phyloP scores from a whole-genome alignment of 2,797 vertebrate species.

The Gephyroberyx darwinii region DNA sequence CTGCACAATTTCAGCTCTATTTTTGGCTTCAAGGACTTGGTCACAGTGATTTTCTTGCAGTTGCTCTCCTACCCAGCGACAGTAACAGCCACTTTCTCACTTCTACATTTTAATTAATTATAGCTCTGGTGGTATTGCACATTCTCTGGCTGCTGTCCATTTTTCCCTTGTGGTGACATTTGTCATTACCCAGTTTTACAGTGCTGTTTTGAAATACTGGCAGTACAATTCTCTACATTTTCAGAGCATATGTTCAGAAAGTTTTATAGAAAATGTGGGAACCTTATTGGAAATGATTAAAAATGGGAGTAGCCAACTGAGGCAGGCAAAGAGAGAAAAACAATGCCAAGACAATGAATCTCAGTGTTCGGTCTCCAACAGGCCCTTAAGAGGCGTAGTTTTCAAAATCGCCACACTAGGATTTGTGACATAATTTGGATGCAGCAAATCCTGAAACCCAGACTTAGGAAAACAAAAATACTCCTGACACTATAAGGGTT shows the following conservation, averaged over 20 bases:
- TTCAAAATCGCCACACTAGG: no score
- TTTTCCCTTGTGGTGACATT: conserved; percentile 45
- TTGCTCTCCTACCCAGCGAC: conserved; percentile 7
- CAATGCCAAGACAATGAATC: no score
- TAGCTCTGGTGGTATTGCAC: conserved; percentile 16
- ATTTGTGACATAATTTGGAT: no score
- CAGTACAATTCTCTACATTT: not conserved
- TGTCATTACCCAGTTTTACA: conserved; percentile 37
- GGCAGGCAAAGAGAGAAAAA: no score
- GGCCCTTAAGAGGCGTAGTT: no score
- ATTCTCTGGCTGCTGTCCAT: conserved; percentile 50
- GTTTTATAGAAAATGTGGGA: not conserved
- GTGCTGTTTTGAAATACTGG: not conserved
- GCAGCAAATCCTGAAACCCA: no score
- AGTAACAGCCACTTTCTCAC: conserved; percentile 9
- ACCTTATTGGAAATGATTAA: no score
- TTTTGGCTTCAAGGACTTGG: not conserved
- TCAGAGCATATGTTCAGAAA: no score
- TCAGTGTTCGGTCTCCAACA: no score
- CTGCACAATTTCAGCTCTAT: not conserved
- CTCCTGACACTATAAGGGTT: no score
- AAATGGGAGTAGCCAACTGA: no score
- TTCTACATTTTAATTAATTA: conserved; percentile 41
- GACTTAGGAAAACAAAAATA: no score
- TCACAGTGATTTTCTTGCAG: not conserved